phyloP scores from a whole-genome alignment of 2,888 invertebrate species.

The Zeuzera pyrina region DNA sequence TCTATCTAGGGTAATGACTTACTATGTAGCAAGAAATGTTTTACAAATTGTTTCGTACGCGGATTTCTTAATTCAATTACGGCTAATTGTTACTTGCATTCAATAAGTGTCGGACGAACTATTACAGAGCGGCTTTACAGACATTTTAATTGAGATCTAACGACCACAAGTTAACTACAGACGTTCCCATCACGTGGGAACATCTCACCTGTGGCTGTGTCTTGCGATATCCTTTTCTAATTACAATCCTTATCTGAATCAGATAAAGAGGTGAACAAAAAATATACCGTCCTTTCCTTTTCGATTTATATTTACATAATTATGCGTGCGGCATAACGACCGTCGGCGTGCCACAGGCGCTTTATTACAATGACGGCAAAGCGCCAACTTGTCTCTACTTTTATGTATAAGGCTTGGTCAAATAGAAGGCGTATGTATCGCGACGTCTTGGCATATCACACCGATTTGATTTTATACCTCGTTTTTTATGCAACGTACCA shows the following conservation, averaged over 20 bases:
- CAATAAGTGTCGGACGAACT: too few species aligned
- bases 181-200: conserved; percentile 39
- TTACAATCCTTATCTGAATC: conserved; percentile 61
- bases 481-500: background rate
- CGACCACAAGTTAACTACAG: too few species aligned
- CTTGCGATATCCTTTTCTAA: conserved; percentile 48
- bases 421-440: background rate
- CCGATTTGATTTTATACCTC: background rate
- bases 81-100: too few species aligned
- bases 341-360: conserved; percentile 44
- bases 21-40: too few species aligned
- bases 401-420: conserved; percentile 16
- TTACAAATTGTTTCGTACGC: too few species aligned
- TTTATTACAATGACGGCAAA: conserved; percentile 48
- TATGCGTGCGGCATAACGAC: conserved; percentile 62
- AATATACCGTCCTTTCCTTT: conserved; percentile 53
- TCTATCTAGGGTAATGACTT: too few species aligned
- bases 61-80: too few species aligned
- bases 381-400: conserved; percentile 35
- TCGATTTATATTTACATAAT: conserved; percentile 66
- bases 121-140: too few species aligned
- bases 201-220: conserved; percentile 43
- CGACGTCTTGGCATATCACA: background rate
- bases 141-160: too few species aligned
- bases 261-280: conserved; percentile 50